Evolutionary conservation across 2,888 invertebrate species (phyloP), one percentile per base, ranked within the genome.

Genomic region (Hyposoter dolosus): DNA sequence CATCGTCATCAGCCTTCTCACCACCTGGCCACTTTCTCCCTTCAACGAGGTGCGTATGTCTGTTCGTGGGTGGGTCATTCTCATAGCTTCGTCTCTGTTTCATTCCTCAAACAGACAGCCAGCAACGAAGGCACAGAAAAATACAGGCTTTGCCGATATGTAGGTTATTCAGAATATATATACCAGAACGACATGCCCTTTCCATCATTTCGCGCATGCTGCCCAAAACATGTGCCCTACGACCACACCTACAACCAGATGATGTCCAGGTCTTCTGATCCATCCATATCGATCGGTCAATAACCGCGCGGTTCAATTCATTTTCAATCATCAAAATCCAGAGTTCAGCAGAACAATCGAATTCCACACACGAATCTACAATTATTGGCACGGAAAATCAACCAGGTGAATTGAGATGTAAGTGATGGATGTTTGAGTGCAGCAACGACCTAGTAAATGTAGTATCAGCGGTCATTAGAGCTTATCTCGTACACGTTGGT

Each of bases 11-110:
- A 40, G 82, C 80, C 76, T 28, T 60, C 80, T 72, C 88, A 88
- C 91, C 92, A 92, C 92, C 92, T 92, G 92, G 92, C 91, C 86
- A 72, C 85, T 74, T 83, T 84, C 82, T 78, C 75, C 63, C 76
- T 75, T 80, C 78, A 75, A 82, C 75, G 78, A 83, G 86, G 76
- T 81, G 80, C 68, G 85, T 86, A 82, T 63, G 65, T 68, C 82
- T 76, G 84, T 71, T 82, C 84, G 84, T 84, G 84, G 86, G 84
- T 84, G 82, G 82, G 79, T 77, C 85, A 7, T 87, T 71, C 66
- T 75, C 72, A 3, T 35, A 19, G 40, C 32, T 63, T 50, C 72
- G 40, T 84, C 69, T 66, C 66, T 66, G 19, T 74, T 74, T 19
- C 78, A 63, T 68, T 74, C 60, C 74, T 66, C 81, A 19, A 78